Evolutionary conservation across 1,140 invertebrate species (phyloP), one percentile per base, ranked within the genome.

Genomic region (Saccostrea cuccullata): DNA sequence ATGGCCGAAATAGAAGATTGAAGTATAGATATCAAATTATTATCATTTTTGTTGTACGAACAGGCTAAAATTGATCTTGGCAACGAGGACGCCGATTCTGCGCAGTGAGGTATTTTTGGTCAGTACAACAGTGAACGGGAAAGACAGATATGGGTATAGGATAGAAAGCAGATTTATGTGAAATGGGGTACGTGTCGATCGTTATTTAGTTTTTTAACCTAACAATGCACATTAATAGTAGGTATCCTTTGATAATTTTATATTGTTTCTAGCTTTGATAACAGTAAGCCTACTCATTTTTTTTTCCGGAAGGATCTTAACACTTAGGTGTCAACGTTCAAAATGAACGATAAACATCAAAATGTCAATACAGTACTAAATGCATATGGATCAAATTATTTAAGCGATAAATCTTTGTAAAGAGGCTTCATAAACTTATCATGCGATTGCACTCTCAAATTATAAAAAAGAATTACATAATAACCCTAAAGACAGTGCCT

Each of bases 1-100:
- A 26, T 17, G 26, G 0, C 26, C 23, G 2, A 77, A 30, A 36
- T 77, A 30, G 11, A 15, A 36, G 26, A 30, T 30, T 36, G 13
- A 26, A 13, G 11, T 30, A 36, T 73, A 77, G 23, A 77, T 77
- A 77, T 30, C 12, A 77, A 77, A 77, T 36, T 12, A 4, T 30
- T 36, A 11, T 77, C 26, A 73, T 73, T 73, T 26, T 26, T 15
- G 17, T 64, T 20, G 15, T 60, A 1, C 17, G 2, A 20, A 67
- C 20, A n/a, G 20, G 20, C 20, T 67, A 30, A 30, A 30, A 30
- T 36, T 12, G 23, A 77, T 77, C 82, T 84, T 84, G 30, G 82
- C 55, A 55, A 84, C 82, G 36, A 55, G 11, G 82, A 84, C 82
- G 82, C 82, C 47, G 82, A 84, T 55, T 56, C 17, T 84, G 82